Evolutionary conservation across 53 echinoderm and acorn worm genomes (phyloP).

Genomic region (Mesocentrotus franciscanus): DNA sequence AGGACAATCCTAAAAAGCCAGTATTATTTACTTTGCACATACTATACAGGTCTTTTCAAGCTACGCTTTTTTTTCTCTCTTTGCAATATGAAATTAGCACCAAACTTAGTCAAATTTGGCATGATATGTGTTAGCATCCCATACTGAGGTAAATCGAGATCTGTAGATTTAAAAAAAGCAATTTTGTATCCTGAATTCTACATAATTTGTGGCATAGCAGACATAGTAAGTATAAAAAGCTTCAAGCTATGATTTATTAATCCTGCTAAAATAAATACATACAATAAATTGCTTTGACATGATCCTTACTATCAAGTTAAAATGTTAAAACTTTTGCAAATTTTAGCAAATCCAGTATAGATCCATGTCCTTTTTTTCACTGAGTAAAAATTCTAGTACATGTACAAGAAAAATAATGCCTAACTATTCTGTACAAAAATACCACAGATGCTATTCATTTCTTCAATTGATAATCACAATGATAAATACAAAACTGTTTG

Average conservation of each 20-base stretch:
- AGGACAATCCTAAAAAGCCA: slow-evolving; percentile 12
- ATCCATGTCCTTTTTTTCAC: not conserved
- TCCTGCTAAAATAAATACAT: slow-evolving; percentile 33
- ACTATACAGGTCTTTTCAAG: not conserved
- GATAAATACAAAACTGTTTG: slow-evolving; percentile 42
- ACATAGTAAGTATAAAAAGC: not conserved
- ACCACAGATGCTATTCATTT: slow-evolving; percentile 11
- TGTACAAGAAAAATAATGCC: slow-evolving; percentile 43
- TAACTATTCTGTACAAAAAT: slow-evolving; percentile 51
- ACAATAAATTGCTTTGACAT: not conserved
- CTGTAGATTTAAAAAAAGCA: not conserved
- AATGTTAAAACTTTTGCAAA: not conserved
- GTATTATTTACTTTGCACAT: not conserved
- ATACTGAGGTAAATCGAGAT: slow-evolving; percentile 29
- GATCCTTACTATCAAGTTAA: not conserved
- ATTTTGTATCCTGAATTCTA: not conserved
- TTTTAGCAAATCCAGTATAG: not conserved
- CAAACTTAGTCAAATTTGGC: slow-evolving; percentile 29
- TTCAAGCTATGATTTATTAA: not conserved
- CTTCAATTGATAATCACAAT: not conserved
- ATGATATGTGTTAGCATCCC: not conserved
- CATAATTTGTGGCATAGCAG: not conserved
- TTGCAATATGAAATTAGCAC: slow-evolving; percentile 32
- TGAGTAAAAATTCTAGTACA: slow-evolving; percentile 7
- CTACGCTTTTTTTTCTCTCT: not conserved